Base-by-base conservation (phyloP, 1,140 invertebrate genomes). In the Heterodera schachtii region DNA sequence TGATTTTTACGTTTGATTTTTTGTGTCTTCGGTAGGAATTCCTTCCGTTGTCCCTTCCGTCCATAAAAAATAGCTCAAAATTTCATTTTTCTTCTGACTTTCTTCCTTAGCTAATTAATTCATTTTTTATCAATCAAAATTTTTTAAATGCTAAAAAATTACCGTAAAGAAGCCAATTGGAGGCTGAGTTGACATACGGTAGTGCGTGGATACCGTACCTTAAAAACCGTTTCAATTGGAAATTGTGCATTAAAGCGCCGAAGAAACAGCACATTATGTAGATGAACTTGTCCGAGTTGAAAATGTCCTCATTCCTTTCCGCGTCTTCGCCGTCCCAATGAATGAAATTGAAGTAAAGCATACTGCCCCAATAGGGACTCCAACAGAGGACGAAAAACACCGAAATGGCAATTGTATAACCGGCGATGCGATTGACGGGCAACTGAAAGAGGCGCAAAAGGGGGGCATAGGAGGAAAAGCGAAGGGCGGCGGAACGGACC, bases 131-230 rank as follows among this genome's bases (percentile, higher is more conserved):
- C 31, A 31, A 31, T 1, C 31, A 31, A 31, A 31, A 31, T 31
- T 31, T 31, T 31, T 31, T 31, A 31, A 31, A 31, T 31, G 31
- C 31, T 31, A 31, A 31, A 31, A 31, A 31, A 31, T 31, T 31
- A 87, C 87, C 88, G 81, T 89, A 89, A 16, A 89, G 79, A 11
- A 89, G 80, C 83, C 88, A 89, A 69, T 89, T 89, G 21, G 79
- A 87, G 46, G 88, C 82, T 41, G 87, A 88, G 73, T 89, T 88
- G 70, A 90, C 78, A 78, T 89, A 89, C 41, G 88, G 88, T 3
- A 89, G 79, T n/a, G 88, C 85, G 71, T 89, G 88, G 44, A 89
- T 84, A 6, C 87, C 88, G 80, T 89, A 89, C 87, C 89, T 89
- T 86, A 75, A 52, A 82, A 16, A 71, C 9, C 31, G 31, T 71